Evolutionary conservation across 2,888 invertebrate species (phyloP).

Genomic region (Lasioglossum pauxillum): DNA sequence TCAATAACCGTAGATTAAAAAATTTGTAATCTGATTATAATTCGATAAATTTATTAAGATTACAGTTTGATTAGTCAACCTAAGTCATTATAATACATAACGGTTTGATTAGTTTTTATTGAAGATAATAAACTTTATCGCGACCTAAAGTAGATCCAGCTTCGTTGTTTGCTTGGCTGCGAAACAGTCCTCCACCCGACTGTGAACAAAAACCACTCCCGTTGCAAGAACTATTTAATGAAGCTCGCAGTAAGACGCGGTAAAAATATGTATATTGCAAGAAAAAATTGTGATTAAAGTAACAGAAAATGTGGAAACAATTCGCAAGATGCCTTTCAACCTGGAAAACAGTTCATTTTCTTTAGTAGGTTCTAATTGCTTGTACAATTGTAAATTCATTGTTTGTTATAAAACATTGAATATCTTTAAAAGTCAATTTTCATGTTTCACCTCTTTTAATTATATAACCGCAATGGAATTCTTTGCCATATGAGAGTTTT

Average conservation of each 20-base stretch:
- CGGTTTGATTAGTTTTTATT: neutral
- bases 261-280: neutral
- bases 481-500: neutral
- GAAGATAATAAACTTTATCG: neutral
- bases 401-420: neutral
- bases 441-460: neutral
- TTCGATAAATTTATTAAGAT: no score
- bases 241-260: neutral
- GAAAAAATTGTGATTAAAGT: neutral
- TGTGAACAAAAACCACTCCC: neutral
- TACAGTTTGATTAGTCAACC: no score
- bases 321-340: neutral
- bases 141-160: neutral
- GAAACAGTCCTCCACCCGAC: neutral
- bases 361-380: neutral
- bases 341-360: neutral
- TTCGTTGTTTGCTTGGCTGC: neutral
- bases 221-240: neutral
- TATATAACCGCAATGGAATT: neutral
- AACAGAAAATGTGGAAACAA: neutral
- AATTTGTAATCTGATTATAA: no score
- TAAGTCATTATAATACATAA: neutral
- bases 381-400: no score
- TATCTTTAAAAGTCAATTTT: neutral
- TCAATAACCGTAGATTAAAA: no score